Evolutionary conservation across 2,113 vertebrate species (phyloP), one percentile per base, ranked within the genome.

Genomic region (Barnardius zonarius): DNA sequence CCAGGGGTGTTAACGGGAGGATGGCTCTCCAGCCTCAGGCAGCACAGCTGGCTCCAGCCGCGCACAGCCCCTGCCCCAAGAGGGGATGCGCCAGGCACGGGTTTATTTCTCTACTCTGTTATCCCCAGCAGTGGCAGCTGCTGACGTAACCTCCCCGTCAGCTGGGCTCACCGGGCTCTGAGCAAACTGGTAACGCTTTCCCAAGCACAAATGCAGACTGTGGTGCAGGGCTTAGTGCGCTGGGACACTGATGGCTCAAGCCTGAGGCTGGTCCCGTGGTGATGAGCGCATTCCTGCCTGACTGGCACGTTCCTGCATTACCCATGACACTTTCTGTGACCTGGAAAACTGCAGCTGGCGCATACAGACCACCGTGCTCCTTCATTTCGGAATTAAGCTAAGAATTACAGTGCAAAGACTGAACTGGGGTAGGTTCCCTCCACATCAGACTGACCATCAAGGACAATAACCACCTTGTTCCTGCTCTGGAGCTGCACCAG

Each of bases 321-420:
- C 23, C 77, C 49, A 6, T 28, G 7, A 28, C 5, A 9, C 43
- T 79, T 59, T 3, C 82, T 46, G 35, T 92, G 96, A 96, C 93
- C 92, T 51, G n/a, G 93, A 97, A 97, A 96, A 19, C 57, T 46
- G 96, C 96, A 95, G 93, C 92, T 89, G 88, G 77, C 5, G 1
- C 83, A 3, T 2, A 2, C 11, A 48, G 37, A 25, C 44, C 2
- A 0, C 62, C 2, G 10, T 9, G 13, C 68, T 75, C 19, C 70
- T 93, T 62, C 4, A 19, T 46, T 83, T 69, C 41, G 15, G 64
- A 37, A 48, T 61, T 28, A 39, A 79, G 48, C 37, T 17, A 12
- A 64, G 54, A 64, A 57, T 41, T 16, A 13, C 0, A n/a, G 37
- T n/a, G 62, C 27, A 44, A 61, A 64, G 28, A 1, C 1, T 7